phyloP scores from a whole-genome alignment of 1,140 invertebrate species.

The Drosophila ohnishii region DNA sequence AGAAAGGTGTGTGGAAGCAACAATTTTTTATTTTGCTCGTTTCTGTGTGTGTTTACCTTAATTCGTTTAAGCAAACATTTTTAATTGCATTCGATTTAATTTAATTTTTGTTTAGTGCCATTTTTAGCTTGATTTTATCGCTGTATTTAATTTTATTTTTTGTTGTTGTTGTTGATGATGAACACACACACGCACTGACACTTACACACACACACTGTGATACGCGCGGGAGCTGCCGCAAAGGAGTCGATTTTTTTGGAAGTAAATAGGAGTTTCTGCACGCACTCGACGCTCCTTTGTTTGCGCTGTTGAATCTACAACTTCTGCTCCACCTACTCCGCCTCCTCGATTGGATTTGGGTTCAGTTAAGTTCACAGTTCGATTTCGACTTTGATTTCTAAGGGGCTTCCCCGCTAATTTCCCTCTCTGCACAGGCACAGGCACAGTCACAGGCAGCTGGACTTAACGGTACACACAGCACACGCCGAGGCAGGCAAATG shows the following conservation, averaged over 20 bases:
- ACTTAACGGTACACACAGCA: conserved; percentile 71
- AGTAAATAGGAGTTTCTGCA: conserved; percentile 36
- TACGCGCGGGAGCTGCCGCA: conserved; percentile 41
- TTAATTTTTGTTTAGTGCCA: conserved; percentile 23
- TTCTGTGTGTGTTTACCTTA: conserved; percentile 40
- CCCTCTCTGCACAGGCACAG: conserved; percentile 30
- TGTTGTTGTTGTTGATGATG: conserved; percentile 51
- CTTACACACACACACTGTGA: conserved; percentile 40
- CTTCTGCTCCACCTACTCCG: neutral
- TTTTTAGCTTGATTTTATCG: conserved; percentile 2
- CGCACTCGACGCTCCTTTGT: conserved; percentile 32
- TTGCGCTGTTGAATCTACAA: conserved; percentile 21
- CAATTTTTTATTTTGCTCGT: conserved; percentile 24
- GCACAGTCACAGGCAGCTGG: conserved; percentile 57
- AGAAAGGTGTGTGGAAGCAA: conserved; percentile 31
- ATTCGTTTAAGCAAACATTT: conserved; percentile 52
- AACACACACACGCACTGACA: conserved; percentile 60
- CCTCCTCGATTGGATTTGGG: conserved; percentile 21
- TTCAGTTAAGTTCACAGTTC: conserved; percentile 16
- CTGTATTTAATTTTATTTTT: conserved; percentile 14
- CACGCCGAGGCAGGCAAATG: conserved; percentile 61
- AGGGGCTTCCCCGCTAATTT: conserved; percentile 37
- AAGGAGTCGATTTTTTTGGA: conserved; percentile 32
- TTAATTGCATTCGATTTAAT: conserved; percentile 46
- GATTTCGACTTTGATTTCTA: conserved; percentile 10